These are phyloP conservation scores for Epirrhoe tristata DNA, from an alignment of 2,888 invertebrate species.

Conservation along the genomic window DNA sequence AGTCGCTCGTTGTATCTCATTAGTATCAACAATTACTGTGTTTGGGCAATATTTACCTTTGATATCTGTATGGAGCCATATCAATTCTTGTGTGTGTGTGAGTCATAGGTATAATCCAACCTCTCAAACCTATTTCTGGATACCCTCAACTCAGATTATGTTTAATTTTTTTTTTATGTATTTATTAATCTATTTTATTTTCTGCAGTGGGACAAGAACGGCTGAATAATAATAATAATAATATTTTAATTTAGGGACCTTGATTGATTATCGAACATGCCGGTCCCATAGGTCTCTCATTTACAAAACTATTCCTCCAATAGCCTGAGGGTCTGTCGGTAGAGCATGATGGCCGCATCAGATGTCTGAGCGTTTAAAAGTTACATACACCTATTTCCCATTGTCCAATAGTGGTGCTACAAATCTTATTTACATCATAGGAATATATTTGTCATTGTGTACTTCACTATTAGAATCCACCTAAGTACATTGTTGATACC, in stretches of 20 bases:
- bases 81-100: neutral
- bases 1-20: slow-evolving; percentile 1
- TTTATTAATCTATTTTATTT: too few relatives aligned
- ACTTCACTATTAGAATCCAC: neutral
- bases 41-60: neutral
- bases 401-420: neutral
- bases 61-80: neutral
- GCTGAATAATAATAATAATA: too few relatives aligned
- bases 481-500: slow-evolving; percentile 6
- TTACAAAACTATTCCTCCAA: too few relatives aligned
- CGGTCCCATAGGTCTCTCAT: too few relatives aligned
- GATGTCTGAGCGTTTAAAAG: too few relatives aligned
- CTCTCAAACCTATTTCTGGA: slow-evolving; percentile 23
- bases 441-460: slow-evolving; percentile 1
- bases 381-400: too few relatives aligned
- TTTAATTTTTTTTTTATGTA: too few relatives aligned
- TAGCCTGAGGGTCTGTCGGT: too few relatives aligned
- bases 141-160: slow-evolving; percentile 18
- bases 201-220: too few relatives aligned
- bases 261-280: too few relatives aligned
- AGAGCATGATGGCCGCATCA: too few relatives aligned
- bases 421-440: neutral
- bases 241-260: too few relatives aligned
- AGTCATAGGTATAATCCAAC: slow-evolving; percentile 22
- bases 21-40: slow-evolving; percentile 8